Evolutionary conservation across 1,140 invertebrate species (phyloP), one percentile per base, ranked within the genome.

Genomic region (Laodelphax striatellus): DNA sequence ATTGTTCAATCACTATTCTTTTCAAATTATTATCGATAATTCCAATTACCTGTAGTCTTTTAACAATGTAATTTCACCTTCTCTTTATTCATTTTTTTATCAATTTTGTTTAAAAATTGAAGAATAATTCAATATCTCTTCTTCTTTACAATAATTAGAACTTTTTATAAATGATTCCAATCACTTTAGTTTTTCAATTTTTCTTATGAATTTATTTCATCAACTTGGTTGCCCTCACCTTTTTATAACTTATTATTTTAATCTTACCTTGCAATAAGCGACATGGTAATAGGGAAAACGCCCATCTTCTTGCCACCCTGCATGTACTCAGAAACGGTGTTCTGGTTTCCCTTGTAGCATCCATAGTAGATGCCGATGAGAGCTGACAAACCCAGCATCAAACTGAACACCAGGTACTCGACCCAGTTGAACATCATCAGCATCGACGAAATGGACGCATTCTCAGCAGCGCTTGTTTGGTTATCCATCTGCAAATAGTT

Each of bases 241-340:
- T n/a, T n/a, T n/a, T n/a, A 38, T 8, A 38, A 13, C 3, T 38
- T 38, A 38, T 5, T 38, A 1, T 8, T 38, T 28, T 16, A 53
- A 60, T 63, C 62, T 73, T 73, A 90, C 87, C 86, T 89, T 43
- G 86, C 86, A 65, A 91, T 80, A 24, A 92, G 74, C 1, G 87
- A 90, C 76, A 90, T 84, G n/a, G 88, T 82, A 21, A 91, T 86
- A 0, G 88, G 88, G 67, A 89, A 86, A 10, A 86, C 80, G 57
- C 81, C 80, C 75, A 90, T 79, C 57, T 82, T 78, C 63, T 78
- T 80, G 58, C 83, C 83, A 22, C 86, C 88, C 41, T 88, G 78
- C 59, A 90, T 74, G 71, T 89, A 90, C 67, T 88, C 87, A 61
- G 79, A 71, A 0, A 80, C 64, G 5, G 73, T 78, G 65, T 80